phyloP scores from a whole-genome alignment of 2,113 vertebrate genomes.

The Monopterus albus region DNA sequence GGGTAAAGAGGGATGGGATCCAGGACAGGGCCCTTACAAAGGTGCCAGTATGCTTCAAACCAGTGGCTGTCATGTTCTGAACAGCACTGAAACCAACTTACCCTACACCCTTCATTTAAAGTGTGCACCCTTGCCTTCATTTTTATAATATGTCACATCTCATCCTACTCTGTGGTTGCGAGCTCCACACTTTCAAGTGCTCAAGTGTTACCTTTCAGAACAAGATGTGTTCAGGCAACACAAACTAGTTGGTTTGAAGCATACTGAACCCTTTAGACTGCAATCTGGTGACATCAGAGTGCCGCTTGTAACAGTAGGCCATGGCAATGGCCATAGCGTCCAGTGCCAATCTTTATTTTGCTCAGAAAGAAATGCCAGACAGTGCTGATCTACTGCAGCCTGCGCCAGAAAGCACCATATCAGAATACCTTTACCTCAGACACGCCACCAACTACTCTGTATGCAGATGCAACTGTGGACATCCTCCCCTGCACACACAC shows the following conservation, averaged over 20 bases:
- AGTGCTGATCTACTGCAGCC: constrained; percentile 30
- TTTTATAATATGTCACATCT: background rate
- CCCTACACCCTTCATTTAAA: background rate
- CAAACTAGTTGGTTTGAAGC: constrained; percentile 30
- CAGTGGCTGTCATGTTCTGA: background rate
- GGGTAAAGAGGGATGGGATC: background rate
- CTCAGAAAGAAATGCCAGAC: constrained; percentile 44
- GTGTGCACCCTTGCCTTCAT: background rate
- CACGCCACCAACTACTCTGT: constrained; percentile 86
- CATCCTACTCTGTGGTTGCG: background rate
- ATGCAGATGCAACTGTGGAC: constrained; percentile 82
- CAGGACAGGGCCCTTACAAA: constrained; percentile 1
- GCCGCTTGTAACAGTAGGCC: constrained; percentile 8
- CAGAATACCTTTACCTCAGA: constrained; percentile 83
- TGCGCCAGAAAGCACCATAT: constrained; percentile 61
- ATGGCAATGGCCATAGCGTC: constrained; percentile 36
- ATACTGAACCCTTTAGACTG: constrained; percentile 28
- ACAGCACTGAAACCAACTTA: background rate
- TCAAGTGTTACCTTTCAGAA: background rate
- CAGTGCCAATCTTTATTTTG: constrained; percentile 45
- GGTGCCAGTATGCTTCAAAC: constrained; percentile 47
- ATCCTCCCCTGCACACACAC: constrained; percentile 88
- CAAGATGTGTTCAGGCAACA: background rate
- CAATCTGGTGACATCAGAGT: constrained; percentile 16
- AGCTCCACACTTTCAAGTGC: background rate